Conservation (phyloP, 2,888 invertebrate species). For the Drosophila prostipennis region DNA sequence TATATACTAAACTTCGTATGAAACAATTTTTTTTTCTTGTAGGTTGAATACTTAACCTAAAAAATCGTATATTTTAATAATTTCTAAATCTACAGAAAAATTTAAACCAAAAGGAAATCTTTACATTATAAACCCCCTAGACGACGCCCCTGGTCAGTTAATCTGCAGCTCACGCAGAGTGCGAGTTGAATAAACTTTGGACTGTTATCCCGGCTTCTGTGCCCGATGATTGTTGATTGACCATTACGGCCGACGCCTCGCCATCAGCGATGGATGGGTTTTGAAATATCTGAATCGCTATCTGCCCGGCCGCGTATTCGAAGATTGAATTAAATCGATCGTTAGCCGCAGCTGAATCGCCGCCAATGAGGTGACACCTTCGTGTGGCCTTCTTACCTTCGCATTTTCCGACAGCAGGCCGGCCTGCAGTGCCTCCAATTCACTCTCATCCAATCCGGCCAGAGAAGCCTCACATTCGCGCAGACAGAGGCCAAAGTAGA, state of each 20-base stretch:
- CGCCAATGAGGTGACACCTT: slow-evolving; percentile 36
- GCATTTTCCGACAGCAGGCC: slow-evolving; percentile 73
- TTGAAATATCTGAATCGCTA: slow-evolving; percentile 29
- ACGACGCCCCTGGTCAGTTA: slow-evolving; percentile 7
- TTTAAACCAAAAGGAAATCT: too few relatives aligned
- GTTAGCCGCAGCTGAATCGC: slow-evolving; percentile 32
- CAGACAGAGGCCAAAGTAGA: slow-evolving; percentile 79
- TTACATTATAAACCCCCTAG: neutral
- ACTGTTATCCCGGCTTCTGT: slow-evolving; percentile 42
- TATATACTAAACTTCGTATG: too few relatives aligned
- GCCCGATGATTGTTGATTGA: slow-evolving; percentile 2
- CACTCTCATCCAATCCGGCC: slow-evolving; percentile 43
- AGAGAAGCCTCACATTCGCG: slow-evolving; percentile 69
- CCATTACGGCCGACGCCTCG: slow-evolving; percentile 39
- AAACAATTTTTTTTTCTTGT: too few relatives aligned
- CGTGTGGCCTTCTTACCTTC: slow-evolving; percentile 68
- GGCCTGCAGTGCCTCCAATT: slow-evolving; percentile 51
- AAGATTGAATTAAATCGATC: slow-evolving; percentile 58
- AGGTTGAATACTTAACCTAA: too few relatives aligned
- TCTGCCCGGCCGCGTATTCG: slow-evolving; percentile 22
- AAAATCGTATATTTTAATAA: too few relatives aligned
- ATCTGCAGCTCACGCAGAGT: slow-evolving; percentile 1
- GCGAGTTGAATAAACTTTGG: slow-evolving; percentile 68
- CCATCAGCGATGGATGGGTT: slow-evolving; percentile 7
- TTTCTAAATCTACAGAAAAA: too few relatives aligned